Percentiles rank a stretch among this genome's conserved stretches.
Conservation (phyloP, 2,888 invertebrate species). For the Scaptodrosophila latifasciaeformis region DNA sequence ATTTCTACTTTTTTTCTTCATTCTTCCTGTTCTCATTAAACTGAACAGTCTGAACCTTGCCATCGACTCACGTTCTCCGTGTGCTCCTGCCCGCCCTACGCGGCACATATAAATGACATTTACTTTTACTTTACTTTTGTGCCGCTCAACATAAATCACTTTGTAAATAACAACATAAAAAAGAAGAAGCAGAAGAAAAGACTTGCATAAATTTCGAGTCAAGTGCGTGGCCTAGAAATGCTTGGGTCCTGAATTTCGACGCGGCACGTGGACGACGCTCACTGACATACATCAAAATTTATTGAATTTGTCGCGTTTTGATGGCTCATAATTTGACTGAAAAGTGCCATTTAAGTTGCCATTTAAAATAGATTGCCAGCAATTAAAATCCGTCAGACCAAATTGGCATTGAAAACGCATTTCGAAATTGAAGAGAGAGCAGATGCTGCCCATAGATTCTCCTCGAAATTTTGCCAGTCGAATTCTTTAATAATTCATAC, state of each 20-base stretch:
- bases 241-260: background rate
- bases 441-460: too few relatives aligned
- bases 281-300: slow-evolving; percentile 7
- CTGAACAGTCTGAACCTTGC: too few relatives aligned
- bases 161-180: slow-evolving; percentile 35
- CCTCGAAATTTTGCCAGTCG: too few relatives aligned
- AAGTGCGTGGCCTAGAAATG: background rate
- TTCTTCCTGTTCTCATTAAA: too few relatives aligned
- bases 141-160: slow-evolving; percentile 42
- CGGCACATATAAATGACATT: slow-evolving; percentile 11
- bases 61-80: background rate
- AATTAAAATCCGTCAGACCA: too few relatives aligned
- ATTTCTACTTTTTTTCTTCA: too few relatives aligned
- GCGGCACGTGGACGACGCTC: slow-evolving; percentile 1
- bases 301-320: slow-evolving; percentile 13
- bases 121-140: slow-evolving; percentile 5
- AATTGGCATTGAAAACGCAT: too few relatives aligned
- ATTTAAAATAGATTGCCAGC: slow-evolving; percentile 3
- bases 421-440: too few relatives aligned
- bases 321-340: slow-evolving; percentile 16
- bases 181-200: too few relatives aligned
- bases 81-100: background rate
- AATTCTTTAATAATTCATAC: too few relatives aligned
- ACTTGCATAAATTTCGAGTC: slow-evolving; percentile 21
- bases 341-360: slow-evolving; percentile 10